These are phyloP conservation scores for Malurus elegans DNA, from an alignment of 2,113 vertebrate species.

Conservation along the genomic window DNA sequence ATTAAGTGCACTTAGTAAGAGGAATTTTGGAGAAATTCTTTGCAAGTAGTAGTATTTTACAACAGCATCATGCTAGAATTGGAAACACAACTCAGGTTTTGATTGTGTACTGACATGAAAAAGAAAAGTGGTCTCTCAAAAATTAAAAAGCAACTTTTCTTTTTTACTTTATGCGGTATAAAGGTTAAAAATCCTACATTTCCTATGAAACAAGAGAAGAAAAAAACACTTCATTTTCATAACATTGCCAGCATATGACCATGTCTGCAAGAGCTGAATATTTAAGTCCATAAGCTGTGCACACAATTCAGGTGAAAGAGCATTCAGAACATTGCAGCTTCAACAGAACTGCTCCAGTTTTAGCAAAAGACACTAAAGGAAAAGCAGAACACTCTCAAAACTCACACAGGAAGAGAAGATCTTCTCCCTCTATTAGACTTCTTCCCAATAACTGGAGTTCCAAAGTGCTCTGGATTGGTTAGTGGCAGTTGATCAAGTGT, in stretches of 20 bases:
- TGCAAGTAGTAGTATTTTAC: background rate
- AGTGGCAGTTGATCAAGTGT: conserved; percentile 95
- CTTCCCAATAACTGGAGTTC: conserved; percentile 97
- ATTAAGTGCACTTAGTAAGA: background rate
- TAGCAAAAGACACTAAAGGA: background rate
- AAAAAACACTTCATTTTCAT: background rate
- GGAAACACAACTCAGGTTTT: background rate
- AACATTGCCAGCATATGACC: background rate
- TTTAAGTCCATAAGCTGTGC: background rate
- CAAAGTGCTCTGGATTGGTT: conserved; percentile 97
- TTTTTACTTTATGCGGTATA: background rate
- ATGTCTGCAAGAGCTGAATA: background rate
- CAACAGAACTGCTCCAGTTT: background rate
- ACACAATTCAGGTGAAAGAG: background rate
- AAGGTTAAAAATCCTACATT: background rate
- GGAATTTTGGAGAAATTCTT: background rate
- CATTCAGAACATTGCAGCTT: background rate
- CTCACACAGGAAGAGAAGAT: conserved; percentile 92
- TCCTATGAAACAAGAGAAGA: background rate
- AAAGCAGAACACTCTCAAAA: background rate
- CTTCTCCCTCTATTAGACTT: conserved; percentile 93
- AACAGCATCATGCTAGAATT: background rate
- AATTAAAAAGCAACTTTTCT: background rate
- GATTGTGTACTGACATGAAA: background rate
- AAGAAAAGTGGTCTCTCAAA: background rate